A percentile compares a stretch with the other conserved stretches of the same genome.
phyloP scores from a whole-genome alignment of 2,888 invertebrate species.

The Sisyra terminalis region DNA sequence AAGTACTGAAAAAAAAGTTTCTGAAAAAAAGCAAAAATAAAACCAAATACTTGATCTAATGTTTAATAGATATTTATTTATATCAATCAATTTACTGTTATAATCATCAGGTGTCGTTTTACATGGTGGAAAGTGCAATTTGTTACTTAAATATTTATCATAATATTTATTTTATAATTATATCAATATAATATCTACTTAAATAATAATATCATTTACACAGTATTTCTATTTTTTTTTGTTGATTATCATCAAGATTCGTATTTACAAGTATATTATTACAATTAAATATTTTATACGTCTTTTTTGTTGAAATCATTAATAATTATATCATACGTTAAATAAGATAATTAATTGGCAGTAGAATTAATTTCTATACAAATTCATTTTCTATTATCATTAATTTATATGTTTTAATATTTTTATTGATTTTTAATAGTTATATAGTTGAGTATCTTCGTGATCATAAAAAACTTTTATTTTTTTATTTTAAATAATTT shows the following conservation, averaged over 20 bases:
- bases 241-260: slow-evolving; percentile 3
- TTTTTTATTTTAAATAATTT: too few relatives aligned
- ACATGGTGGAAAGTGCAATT: slow-evolving; percentile 4
- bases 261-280: slow-evolving; percentile 1
- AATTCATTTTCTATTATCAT: too few relatives aligned
- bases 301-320: not conserved
- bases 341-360: not conserved
- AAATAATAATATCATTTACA: not conserved
- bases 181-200: not conserved
- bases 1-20: too few relatives aligned
- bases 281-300: not conserved
- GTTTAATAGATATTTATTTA: not conserved
- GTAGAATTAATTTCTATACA: not conserved
- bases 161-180: not conserved
- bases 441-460: too few relatives aligned
- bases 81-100: not conserved
- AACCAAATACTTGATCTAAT: too few relatives aligned
- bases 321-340: slow-evolving; percentile 1
- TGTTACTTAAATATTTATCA: not conserved
- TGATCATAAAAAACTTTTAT: too few relatives aligned
- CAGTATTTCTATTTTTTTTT: not conserved
- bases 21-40: too few relatives aligned
- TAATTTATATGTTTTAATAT: too few relatives aligned
- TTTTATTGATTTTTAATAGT: too few relatives aligned
- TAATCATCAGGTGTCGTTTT: slow-evolving; percentile 4